Evolutionary conservation across 2,888 invertebrate genomes (phyloP).

Genomic region (Hartigia nigra): DNA sequence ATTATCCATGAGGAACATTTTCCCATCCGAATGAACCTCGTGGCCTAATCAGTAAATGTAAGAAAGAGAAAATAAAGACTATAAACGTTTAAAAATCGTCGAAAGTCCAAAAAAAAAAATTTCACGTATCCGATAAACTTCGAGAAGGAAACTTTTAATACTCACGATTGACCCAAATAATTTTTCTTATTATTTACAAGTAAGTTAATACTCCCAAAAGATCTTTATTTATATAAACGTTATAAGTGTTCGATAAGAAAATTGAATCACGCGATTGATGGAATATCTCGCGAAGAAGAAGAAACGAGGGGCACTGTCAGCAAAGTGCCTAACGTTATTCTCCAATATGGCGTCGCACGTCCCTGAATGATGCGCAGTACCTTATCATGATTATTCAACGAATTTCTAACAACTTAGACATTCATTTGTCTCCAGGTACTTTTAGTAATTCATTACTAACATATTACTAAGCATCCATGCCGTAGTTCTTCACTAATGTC

Average conservation of each 20-base stretch:
- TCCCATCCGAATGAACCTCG: background rate
- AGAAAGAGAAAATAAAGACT: background rate
- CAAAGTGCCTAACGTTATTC: background rate
- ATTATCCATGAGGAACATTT: background rate
- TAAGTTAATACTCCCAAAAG: background rate
- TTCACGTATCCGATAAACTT: background rate
- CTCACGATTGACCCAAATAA: background rate
- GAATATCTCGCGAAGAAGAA: background rate
- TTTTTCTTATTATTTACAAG: background rate
- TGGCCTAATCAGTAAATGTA: background rate
- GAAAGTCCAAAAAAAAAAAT: background rate
- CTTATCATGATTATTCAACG: conserved; percentile 2
- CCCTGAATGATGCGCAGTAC: conserved; percentile 39
- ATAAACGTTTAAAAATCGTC: background rate
- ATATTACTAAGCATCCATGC: background rate
- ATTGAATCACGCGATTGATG: background rate
- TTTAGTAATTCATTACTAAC: background rate
- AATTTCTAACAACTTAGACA: conserved; percentile 10
- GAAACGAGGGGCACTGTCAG: background rate
- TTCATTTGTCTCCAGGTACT: conserved; percentile 21
- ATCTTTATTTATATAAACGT: background rate
- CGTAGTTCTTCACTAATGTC: background rate
- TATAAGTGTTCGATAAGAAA: background rate
- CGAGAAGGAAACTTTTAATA: background rate
- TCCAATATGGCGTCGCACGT: conserved; percentile 7